Base-by-base conservation (phyloP, 2,888 invertebrate genomes). In the Drosophila aldrichi region DNA sequence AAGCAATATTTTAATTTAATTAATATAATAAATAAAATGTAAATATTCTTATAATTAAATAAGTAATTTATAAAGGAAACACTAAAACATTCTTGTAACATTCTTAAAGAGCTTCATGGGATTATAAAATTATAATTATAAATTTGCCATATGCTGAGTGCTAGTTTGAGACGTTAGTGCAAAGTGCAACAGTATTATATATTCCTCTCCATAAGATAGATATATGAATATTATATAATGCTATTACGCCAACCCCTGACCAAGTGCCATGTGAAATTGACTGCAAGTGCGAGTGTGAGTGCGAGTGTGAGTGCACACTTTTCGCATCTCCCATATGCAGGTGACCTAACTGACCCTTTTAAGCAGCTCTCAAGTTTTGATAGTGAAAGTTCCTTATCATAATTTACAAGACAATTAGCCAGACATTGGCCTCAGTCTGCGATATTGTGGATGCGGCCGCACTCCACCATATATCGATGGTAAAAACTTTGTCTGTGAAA, bases 401-500 rank as follows among this genome's bases (percentile, higher is more conserved):
- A 86, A 90, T 89, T 86, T 81, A 79, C 63, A 89, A 84, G 90
- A 89, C 89, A 90, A 86, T 86, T 86, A 86, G 90, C 82, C 89
- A 83, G 77, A 70, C 84, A 64, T 66, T 55, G 61, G 59, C 38
- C 49, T 34, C 62, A 44, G 60, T 34, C 69, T 20, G 36, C 40
- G 8, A 18, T 34, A 32, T 20, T 51, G 12, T 56, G 14, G 48
- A 32, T 29, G 52, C 29, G 49, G 57, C 74, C 61, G 62, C 57
- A 60, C 65, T 65, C 48, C 43, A 59, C 66, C 64, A 59, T 90
- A 59, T 90, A 85, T 89, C 82, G 75, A 88, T 89, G 73, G 64
- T 20, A 67, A 38, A 90, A 87, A 88, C 88, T 90, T 90, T 62
- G 90, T 89, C 90, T 68, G 63, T 63, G 54, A 46, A 29, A 9